These are phyloP conservation scores for Pseudomyrmex dendroicus DNA, from an alignment of 1,140 invertebrate species.

Conservation along the genomic window DNA sequence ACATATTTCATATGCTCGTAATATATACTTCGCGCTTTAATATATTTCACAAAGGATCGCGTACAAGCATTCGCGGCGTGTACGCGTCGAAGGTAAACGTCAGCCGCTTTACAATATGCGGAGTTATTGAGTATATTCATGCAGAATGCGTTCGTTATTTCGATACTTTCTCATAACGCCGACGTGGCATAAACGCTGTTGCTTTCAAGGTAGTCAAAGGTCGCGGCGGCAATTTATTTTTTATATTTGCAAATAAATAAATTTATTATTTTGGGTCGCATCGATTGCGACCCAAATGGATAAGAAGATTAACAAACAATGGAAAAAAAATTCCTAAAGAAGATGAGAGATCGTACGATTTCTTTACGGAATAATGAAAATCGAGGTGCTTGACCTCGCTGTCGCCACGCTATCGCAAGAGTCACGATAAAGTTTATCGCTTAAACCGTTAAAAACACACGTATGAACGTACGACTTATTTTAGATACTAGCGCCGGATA, in stretches of 20 bases:
- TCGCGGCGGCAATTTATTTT: background rate
- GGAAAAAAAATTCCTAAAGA: background rate
- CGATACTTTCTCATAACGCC: slow-evolving; percentile 49
- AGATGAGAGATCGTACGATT: background rate
- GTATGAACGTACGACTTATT: background rate
- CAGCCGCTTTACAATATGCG: background rate
- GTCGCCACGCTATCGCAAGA: no score
- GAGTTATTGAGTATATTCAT: slow-evolving; percentile 29
- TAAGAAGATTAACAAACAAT: no score
- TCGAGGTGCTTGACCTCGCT: slow-evolving; percentile 8
- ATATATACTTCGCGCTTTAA: background rate
- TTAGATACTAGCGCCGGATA: slow-evolving; percentile 5
- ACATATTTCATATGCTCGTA: background rate
- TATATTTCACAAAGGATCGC: background rate
- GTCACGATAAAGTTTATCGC: slow-evolving; percentile 24
- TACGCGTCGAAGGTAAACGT: slow-evolving; percentile 40
- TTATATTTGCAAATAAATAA: background rate
- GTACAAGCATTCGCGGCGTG: background rate
- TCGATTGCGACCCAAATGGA: background rate
- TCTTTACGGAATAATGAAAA: background rate
- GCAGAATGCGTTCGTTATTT: slow-evolving; percentile 14
- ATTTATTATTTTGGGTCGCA: background rate
- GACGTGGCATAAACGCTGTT: slow-evolving; percentile 8
- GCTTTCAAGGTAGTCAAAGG: background rate
- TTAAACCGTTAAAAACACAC: background rate